Base-by-base conservation (phyloP, 23 tunicate genomes). In the Clavelina lepadiformis region DNA sequence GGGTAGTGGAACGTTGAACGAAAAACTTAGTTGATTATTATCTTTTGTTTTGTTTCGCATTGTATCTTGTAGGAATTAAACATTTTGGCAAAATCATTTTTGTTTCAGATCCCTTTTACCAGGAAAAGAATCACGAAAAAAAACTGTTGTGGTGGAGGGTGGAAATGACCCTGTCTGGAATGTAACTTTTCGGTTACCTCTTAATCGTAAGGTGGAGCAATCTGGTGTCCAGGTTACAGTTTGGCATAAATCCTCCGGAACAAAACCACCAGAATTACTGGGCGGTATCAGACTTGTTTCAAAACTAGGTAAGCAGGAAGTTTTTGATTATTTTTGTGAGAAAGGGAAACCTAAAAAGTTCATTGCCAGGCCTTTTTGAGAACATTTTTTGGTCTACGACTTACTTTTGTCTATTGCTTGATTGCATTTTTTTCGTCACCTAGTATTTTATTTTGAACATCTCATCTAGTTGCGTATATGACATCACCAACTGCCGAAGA, bases 41-140 rank as follows among this genome's bases (percentile, higher is more conserved):
- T 53, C 23, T 13, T 53, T 24, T 27, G 11, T 29, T 29, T 58
- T 58, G 7, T 26, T 20, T 58, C n/a, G 65, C 22, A 26, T 36
- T 28, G 65, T 5, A 29, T 58, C 35, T 11, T n/a, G 8, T 29
- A 20, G 37, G 31, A 58, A 58, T 5, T 28, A 29, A 36, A 13
- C 65, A 58, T 11, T 28, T 5, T 15, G n/a, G n/a, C n/a, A n/a
- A n/a, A n/a, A n/a, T n/a, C 11, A 41, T 41, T 41, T 41, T 15
- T 41, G 49, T 70, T 70, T 26, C 59, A 78, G 84, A 5, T 29
- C 73, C 56, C 56, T 78, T 21, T 61, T 70, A 21, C 84, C 84
- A 0, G 75, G 68, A 15, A 78, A 68, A 58, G 68, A 78, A 15
- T 58, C 68, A 20, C 68, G 73, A 27, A 68, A 78, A 58, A 78